Conservation (phyloP, 2,888 invertebrate species). For the Ellobium chinense region DNA sequence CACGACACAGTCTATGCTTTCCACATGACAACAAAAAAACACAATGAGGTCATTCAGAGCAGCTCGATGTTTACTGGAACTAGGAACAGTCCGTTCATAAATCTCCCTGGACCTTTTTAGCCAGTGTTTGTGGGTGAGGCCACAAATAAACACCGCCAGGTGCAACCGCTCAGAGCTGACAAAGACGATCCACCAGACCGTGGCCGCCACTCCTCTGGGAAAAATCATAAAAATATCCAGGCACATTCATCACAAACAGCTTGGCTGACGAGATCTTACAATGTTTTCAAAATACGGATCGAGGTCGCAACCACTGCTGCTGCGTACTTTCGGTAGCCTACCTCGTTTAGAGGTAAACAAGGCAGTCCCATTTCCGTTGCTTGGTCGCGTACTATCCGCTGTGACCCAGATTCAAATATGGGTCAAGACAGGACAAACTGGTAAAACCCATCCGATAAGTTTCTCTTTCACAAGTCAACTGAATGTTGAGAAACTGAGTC, state of each 20-base stretch:
- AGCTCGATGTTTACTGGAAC: too few species aligned
- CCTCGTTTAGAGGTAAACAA: not conserved
- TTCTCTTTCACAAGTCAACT: constrained; percentile 26
- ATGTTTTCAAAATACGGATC: too few species aligned
- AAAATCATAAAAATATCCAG: not conserved
- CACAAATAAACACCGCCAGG: too few species aligned
- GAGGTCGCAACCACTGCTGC: not conserved
- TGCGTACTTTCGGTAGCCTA: not conserved
- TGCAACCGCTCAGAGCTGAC: too few species aligned
- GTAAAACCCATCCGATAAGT: not conserved
- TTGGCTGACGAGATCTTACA: too few species aligned
- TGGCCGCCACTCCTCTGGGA: not conserved
- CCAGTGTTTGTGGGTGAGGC: too few species aligned
- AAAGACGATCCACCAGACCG: not conserved
- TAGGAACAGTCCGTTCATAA: too few species aligned
- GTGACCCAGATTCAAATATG: not conserved
- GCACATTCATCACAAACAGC: too few species aligned
- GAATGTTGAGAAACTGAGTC: constrained; percentile 38
- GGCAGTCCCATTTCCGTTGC: not conserved
- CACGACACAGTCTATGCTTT: not conserved
- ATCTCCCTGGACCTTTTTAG: too few species aligned
- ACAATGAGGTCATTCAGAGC: too few species aligned
- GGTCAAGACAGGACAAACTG: not conserved
- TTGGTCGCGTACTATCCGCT: not conserved
- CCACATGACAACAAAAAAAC: too few species aligned